These are phyloP conservation scores for Pseudomyrmex pallidus DNA, from an alignment of 1,140 invertebrate species.

Conservation along the genomic window DNA sequence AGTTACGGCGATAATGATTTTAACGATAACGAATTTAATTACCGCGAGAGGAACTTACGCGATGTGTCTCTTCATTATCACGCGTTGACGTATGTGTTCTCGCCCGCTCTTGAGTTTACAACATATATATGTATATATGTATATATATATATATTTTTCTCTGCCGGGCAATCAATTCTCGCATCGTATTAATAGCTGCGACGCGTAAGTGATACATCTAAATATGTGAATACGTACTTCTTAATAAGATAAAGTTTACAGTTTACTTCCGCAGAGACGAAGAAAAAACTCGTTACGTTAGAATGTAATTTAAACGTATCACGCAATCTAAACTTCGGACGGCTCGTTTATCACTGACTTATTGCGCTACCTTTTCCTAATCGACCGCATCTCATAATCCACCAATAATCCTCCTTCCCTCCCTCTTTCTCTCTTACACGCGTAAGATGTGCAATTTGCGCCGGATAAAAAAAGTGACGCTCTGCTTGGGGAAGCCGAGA, in stretches of 20 bases:
- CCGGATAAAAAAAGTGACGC: conserved; percentile 32
- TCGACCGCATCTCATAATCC: conserved; percentile 17
- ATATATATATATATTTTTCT: no score
- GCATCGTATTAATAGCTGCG: no score
- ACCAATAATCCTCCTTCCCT: conserved; percentile 2
- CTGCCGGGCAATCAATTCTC: no score
- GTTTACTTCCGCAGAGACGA: no score
- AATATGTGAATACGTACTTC: not conserved
- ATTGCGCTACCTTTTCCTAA: not conserved
- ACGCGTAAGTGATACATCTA: no score
- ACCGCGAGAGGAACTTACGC: conserved; percentile 34
- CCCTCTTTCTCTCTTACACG: not conserved
- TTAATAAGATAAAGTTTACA: no score
- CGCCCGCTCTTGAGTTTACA: not conserved
- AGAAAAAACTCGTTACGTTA: no score
- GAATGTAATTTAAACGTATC: not conserved
- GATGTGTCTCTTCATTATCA: conserved; percentile 23
- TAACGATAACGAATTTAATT: conserved; percentile 54
- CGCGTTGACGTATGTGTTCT: not conserved
- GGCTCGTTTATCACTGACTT: not conserved
- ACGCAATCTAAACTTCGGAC: not conserved
- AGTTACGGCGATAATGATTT: conserved; percentile 61
- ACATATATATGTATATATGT: no score
- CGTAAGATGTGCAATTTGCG: conserved; percentile 39
- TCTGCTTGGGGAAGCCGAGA: conserved; percentile 14